Conservation (phyloP, 2,888 invertebrate genomes). For the Perdita meconis region DNA sequence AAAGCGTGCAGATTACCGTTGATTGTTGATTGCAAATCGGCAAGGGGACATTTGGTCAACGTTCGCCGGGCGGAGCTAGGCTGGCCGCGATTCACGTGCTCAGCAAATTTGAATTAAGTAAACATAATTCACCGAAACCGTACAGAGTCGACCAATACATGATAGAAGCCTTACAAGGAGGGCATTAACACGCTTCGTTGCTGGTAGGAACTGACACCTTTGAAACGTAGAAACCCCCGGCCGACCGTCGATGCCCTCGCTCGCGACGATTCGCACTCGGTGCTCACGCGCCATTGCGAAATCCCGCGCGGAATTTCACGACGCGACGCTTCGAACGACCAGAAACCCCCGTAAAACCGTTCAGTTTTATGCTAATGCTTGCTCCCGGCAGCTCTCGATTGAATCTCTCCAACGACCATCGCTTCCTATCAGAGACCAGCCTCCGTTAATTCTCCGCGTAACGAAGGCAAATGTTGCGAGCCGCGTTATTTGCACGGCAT, state of each 20-base stretch:
- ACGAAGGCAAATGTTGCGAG: constrained; percentile 50
- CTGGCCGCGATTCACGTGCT: constrained; percentile 44
- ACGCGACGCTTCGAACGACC: not conserved
- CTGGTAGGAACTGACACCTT: constrained; percentile 30
- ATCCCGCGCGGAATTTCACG: too few species aligned
- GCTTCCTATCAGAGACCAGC: too few species aligned
- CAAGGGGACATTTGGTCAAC: too few species aligned
- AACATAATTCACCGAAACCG: constrained; percentile 79
- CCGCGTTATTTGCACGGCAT: constrained; percentile 41
- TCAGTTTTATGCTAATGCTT: constrained; percentile 10
- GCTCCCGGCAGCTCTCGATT: not conserved
- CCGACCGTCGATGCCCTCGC: too few species aligned
- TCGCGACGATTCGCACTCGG: too few species aligned
- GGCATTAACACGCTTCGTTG: constrained; percentile 31
- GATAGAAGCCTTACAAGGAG: constrained; percentile 72
- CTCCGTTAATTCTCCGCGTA: not conserved
- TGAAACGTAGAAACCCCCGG: too few species aligned
- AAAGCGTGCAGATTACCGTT: too few species aligned
- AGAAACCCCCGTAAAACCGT: constrained; percentile 20
- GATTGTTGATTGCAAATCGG: too few species aligned
- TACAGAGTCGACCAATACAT: constrained; percentile 76
- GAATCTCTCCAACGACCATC: not conserved
- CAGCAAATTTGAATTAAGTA: constrained; percentile 73
- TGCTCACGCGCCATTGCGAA: too few species aligned
- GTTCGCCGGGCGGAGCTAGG: too few species aligned